Evolutionary conservation across 1,140 invertebrate species (phyloP), one percentile per base, ranked within the genome.

Genomic region (Papilio aristodemus): DNA sequence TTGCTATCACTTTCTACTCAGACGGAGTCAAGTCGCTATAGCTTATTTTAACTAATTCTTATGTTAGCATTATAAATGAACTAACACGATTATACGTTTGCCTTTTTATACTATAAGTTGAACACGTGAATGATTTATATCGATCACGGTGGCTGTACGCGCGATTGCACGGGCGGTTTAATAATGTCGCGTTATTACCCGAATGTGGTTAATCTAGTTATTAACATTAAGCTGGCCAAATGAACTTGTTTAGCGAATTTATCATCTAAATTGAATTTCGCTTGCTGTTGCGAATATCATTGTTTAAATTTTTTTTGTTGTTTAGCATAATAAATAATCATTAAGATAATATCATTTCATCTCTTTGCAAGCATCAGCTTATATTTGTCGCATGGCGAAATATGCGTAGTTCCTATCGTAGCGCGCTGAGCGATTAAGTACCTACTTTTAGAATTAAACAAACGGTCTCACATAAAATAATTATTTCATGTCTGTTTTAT

Each of bases 141-240:
- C 46, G 46, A 54, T 22, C 19, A 54, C 0, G 9, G 5, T 54
- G 4, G 19, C 19, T 54, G 46, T 54, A 10, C 17, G 17, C 43
- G 43, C 14, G 14, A 19, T 46, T 19, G 13, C 17, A 9, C 14
- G 17, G 11, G 43, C 17, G 17, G 11, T 54, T 10, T 22, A 54
- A 54, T 25, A 22, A 54, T 25, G 19, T 54, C 1, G 46, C 46
- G 46, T 22, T 22, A 54, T 54, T 54, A 10, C 46, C 46, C 14
- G 19, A 46, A 46, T 46, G 1, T 22, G 7, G 19, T 54, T 54
- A 25, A 22, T 22, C 46, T 25, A n/a, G n/a, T n/a, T n/a, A 54
- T 25, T 54, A 22, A 25, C 46, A 54, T 19, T 54, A 25, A 54
- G 46, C 46, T 54, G 46, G 19, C 19, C 19, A 54, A 54, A 22